These are phyloP conservation scores for Drosophila sechellia DNA, from an alignment of 1,140 invertebrate genomes.

Conservation along the genomic window DNA sequence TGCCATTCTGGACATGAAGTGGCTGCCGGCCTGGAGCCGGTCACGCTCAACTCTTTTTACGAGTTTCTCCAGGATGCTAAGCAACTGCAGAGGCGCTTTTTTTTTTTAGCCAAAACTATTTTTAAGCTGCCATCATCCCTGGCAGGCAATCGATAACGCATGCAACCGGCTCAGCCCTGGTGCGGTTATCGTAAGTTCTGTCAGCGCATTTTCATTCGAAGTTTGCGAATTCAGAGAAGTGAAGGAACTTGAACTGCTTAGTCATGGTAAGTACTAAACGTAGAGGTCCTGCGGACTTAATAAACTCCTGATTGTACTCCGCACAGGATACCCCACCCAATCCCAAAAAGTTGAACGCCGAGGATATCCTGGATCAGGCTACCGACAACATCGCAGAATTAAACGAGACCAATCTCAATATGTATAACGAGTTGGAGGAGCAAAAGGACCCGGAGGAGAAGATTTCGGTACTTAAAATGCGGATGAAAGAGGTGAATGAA, in stretches of 20 bases:
- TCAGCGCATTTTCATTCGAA: background rate
- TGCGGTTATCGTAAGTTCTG: background rate
- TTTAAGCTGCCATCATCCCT: background rate
- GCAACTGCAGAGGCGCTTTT: conserved; percentile 17
- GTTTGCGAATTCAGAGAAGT: background rate
- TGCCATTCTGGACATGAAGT: conserved; percentile 93
- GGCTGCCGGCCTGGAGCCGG: conserved; percentile 87
- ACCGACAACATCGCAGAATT: background rate
- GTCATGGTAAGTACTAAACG: background rate
- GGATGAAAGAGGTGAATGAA: too few species aligned
- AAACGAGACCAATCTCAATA: too few species aligned
- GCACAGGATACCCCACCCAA: background rate
- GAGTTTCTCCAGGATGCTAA: conserved; percentile 61
- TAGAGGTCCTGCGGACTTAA: too few species aligned
- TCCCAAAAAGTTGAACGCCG: background rate
- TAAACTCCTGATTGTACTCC: too few species aligned
- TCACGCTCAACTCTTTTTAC: conserved; percentile 88
- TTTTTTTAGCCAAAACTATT: background rate
- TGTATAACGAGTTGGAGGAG: too few species aligned
- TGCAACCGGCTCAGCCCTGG: background rate
- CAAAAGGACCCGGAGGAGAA: too few species aligned
- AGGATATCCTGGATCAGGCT: background rate
- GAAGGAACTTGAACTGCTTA: too few species aligned
- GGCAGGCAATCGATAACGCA: background rate
- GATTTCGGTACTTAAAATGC: too few species aligned